These are phyloP conservation scores for Amphibalanus amphitrite DNA, from an alignment of 1,140 invertebrate species.

Conservation along the genomic window DNA sequence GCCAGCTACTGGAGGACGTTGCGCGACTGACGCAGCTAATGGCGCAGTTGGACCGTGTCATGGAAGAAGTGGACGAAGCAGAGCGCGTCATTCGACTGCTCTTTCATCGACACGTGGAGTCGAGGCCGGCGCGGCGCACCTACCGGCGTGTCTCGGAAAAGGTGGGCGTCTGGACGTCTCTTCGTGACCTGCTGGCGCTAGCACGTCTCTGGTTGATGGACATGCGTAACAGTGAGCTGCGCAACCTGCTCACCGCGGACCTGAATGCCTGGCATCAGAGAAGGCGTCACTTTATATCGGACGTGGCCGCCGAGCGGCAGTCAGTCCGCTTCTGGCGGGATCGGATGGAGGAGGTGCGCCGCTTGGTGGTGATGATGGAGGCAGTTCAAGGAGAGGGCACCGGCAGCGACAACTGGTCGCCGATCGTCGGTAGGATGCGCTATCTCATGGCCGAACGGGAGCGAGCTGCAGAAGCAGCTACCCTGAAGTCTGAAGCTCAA, in stretches of 20 bases:
- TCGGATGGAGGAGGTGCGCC: not conserved
- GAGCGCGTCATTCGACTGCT: not conserved
- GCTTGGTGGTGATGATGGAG: not conserved
- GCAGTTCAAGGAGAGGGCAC: not conserved
- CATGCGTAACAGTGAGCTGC: not conserved
- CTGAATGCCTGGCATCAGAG: not conserved
- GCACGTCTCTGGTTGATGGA: not conserved
- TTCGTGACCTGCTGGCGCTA: not conserved
- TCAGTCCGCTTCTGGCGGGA: not conserved
- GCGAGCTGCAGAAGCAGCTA: not conserved
- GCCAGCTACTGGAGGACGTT: not conserved
- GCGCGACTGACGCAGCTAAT: not conserved
- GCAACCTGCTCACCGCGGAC: not conserved
- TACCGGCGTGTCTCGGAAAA: not conserved
- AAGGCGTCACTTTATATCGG: not conserved
- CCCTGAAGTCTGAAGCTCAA: not conserved
- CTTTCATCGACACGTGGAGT: not conserved
- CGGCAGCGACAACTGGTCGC: not conserved
- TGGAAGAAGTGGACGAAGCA: not conserved
- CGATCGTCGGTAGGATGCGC: not conserved
- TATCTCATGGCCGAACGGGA: not conserved
- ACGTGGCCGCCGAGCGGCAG: not conserved
- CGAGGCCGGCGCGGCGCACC: not conserved
- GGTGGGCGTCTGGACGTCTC: not conserved
- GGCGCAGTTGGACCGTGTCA: not conserved